Evolutionary conservation across 2,797 vertebrate species (phyloP).

Genomic region (Esox masquinongy): DNA sequence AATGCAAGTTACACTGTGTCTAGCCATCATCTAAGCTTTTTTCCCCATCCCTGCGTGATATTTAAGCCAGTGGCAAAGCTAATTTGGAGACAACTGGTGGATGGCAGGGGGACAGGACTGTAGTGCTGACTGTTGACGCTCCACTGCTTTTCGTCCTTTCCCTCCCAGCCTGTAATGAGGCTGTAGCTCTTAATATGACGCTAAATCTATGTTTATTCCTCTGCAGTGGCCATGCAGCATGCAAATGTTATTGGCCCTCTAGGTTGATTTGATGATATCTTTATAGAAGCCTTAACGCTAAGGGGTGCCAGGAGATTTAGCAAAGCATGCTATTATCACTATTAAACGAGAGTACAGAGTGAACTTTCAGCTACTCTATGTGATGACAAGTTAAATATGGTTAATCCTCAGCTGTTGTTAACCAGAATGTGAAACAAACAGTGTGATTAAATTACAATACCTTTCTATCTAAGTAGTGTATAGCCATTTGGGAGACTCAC

Average conservation of each 20-base stretch:
- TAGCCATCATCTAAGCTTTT: too few relatives aligned
- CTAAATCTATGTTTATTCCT: slow-evolving; percentile 27
- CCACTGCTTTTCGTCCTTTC: background rate
- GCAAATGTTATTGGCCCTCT: slow-evolving; percentile 15
- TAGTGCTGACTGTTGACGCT: background rate
- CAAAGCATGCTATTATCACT: slow-evolving; percentile 4
- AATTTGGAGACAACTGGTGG: slow-evolving; percentile 3
- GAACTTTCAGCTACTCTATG: background rate
- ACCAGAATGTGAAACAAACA: background rate
- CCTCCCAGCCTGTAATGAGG: slow-evolving; percentile 13
- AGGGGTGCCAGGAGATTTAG: background rate
- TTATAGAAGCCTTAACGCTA: slow-evolving; percentile 13
- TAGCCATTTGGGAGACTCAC: background rate
- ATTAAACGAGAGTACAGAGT: background rate
- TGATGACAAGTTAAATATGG: background rate
- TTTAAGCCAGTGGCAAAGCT: background rate
- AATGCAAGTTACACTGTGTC: background rate
- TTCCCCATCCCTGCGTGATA: too few relatives aligned
- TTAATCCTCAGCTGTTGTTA: too few relatives aligned
- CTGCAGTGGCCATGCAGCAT: slow-evolving; percentile 8
- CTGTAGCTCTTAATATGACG: slow-evolving; percentile 5
- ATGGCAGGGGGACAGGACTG: background rate
- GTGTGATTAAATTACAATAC: too few relatives aligned
- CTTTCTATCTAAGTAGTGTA: background rate
- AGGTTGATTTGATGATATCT: slow-evolving; percentile 11